These are phyloP conservation scores for Buphagus erythrorhynchus DNA, from an alignment of 2,797 vertebrate genomes.

Conservation along the genomic window DNA sequence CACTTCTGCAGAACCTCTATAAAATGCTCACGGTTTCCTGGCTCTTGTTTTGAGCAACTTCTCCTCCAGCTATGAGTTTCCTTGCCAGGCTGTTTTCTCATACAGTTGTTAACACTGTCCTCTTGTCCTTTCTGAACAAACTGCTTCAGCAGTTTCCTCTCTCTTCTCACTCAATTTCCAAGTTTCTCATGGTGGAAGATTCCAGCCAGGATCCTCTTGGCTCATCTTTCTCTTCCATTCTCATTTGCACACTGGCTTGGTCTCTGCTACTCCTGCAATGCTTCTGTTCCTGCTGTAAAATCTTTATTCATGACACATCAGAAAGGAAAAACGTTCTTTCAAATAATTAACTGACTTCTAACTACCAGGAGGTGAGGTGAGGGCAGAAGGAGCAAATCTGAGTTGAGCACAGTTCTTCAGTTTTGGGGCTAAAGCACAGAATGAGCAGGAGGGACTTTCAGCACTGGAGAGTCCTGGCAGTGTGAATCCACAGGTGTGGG, in stretches of 20 bases:
- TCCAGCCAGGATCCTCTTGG: conserved; percentile 8
- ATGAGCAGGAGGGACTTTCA: background rate
- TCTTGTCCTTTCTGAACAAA: background rate
- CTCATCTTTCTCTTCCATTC: background rate
- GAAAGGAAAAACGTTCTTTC: background rate
- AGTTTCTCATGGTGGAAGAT: background rate
- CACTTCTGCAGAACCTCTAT: background rate
- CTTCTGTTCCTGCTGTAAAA: background rate
- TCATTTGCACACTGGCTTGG: background rate
- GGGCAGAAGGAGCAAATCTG: background rate
- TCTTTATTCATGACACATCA: background rate
- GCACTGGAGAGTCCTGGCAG: background rate
- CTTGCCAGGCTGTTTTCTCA: background rate
- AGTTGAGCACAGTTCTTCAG: background rate
- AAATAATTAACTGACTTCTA: background rate
- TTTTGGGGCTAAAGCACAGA: background rate
- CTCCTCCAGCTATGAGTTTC: background rate
- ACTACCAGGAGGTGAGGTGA: background rate
- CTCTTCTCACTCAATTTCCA: background rate
- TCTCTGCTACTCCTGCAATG: background rate
- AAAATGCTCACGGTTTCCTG: background rate
- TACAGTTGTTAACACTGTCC: background rate
- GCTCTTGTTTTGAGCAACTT: background rate
- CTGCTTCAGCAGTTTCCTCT: background rate
- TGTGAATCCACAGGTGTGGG: background rate